phyloP scores from a whole-genome alignment of 1,140 invertebrate species.

The Andrena cerasifolii region DNA sequence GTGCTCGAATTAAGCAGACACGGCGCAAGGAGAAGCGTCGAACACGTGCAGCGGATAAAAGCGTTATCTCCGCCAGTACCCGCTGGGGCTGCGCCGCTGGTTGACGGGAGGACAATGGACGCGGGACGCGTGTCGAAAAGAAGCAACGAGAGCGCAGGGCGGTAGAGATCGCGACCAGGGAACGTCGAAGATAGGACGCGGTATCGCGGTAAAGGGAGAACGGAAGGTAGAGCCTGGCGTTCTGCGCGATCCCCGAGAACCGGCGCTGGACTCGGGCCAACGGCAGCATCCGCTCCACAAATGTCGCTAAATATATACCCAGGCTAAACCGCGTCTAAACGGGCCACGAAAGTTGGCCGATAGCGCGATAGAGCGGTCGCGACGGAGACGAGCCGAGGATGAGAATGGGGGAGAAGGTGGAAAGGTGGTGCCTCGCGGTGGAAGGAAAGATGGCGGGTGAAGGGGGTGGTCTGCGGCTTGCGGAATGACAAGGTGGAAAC shows the following conservation, averaged over 20 bases:
- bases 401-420: neutral
- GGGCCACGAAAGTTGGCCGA: slow-evolving; percentile 62
- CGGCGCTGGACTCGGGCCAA: slow-evolving; percentile 63
- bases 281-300: slow-evolving; percentile 76
- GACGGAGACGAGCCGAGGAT: neutral
- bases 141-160: neutral
- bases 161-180: neutral
- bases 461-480: neutral
- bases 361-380: slow-evolving; percentile 23
- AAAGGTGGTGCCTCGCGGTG: neutral
- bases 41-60: slow-evolving; percentile 29
- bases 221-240: slow-evolving; percentile 26
- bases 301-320: slow-evolving; percentile 77
- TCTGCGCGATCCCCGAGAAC: slow-evolving; percentile 42
- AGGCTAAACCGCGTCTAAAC: slow-evolving; percentile 69
- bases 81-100: slow-evolving; percentile 19
- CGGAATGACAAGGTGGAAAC: slow-evolving; percentile 20
- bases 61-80: slow-evolving; percentile 23
- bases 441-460: no score
- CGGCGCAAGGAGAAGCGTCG: neutral
- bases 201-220: slow-evolving; percentile 18
- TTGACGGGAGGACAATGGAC: slow-evolving; percentile 27
- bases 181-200: neutral
- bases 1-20: neutral
- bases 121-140: slow-evolving; percentile 5